phyloP scores from a whole-genome alignment of 2,797 vertebrate species.

The Pyrrhura leucotis region DNA sequence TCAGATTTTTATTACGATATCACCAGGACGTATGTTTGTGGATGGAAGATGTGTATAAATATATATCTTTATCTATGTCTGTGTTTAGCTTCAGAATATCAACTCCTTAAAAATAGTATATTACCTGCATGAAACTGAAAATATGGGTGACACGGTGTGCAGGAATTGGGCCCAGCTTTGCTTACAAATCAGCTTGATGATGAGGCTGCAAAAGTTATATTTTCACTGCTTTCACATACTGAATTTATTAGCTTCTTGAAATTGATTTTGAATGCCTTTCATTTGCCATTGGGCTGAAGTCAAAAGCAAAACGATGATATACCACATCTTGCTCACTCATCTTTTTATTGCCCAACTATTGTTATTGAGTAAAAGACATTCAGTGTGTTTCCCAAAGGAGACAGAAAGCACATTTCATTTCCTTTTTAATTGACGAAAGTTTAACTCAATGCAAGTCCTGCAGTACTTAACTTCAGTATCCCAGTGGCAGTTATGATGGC shows the following conservation, averaged over 20 bases:
- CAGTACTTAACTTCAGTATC: not conserved
- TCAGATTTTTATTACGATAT: constrained; percentile 67
- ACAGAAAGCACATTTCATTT: constrained; percentile 24
- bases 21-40: constrained; percentile 57
- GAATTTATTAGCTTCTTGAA: constrained; percentile 75
- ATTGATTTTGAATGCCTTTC: constrained; percentile 78
- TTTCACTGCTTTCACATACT: constrained; percentile 61
- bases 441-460: not conserved
- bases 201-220: constrained; percentile 68
- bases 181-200: constrained; percentile 71
- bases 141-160: constrained; percentile 41
- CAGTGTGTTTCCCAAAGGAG: constrained; percentile 33
- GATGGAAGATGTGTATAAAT: constrained; percentile 13
- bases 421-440: constrained; percentile 47
- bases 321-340: constrained; percentile 67
- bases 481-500: not conserved
- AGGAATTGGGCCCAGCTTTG: constrained; percentile 56
- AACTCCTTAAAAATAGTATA: constrained; percentile 51
- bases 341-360: constrained; percentile 67
- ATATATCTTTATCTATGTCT: not conserved
- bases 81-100: constrained; percentile 49
- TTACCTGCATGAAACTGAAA: constrained; percentile 65
- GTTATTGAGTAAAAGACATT: constrained; percentile 64
- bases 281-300: constrained; percentile 74
- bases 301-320: constrained; percentile 63